Base-by-base conservation (phyloP, 2,888 invertebrate genomes). In the Clostera curtula region DNA sequence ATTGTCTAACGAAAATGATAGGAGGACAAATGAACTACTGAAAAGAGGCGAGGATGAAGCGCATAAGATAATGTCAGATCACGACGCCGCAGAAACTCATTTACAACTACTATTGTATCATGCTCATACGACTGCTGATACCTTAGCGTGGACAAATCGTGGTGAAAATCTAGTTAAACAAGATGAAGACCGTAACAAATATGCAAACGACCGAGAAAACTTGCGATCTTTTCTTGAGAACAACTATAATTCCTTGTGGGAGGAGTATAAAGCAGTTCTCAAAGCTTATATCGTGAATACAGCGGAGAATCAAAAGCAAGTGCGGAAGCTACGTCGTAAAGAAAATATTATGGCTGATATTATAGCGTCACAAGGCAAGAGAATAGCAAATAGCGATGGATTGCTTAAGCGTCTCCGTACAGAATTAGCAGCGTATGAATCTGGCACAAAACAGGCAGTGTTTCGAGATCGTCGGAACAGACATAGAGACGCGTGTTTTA, bases 301-400 rank as follows among this genome's bases (percentile, higher is more conserved):
- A 8, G 70, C 75, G 14, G 74, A 75, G 18, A 80, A 75, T 40
- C 79, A 80, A 43, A 83, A 79, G 44, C 49, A 64, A 18, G 67
- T 74, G 5, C 69, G 80, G 16, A 73, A 64, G 52, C 45, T 82
- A 27, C 66, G 80, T 2, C 56, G 49, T 12, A 82, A 82, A 52
- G 77, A 82, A 56, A 73, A 70, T 44, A 38, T 66, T 28, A 83
- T 83, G 76, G 69, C 74, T 23, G 77, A 80, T 30, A 74, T 83
- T 24, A 83, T 83, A 32, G 77, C 72, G 8, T 58, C 71, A 9
- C 83, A 82, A 50, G 65, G 57, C 6, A 79, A 77, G 34, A 77
- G 64, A 52, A 77, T 83, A 24, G 74, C 74, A 2, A 73, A 63
- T 31, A 79, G 58, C 35, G 77, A 74, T 30, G 68, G 58, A 2